Percentiles rank a stretch among this genome's conserved stretches.
These are phyloP conservation scores for Sebastes itinus DNA, from an alignment of 2,797 vertebrate genomes.

Conservation along the genomic window DNA sequence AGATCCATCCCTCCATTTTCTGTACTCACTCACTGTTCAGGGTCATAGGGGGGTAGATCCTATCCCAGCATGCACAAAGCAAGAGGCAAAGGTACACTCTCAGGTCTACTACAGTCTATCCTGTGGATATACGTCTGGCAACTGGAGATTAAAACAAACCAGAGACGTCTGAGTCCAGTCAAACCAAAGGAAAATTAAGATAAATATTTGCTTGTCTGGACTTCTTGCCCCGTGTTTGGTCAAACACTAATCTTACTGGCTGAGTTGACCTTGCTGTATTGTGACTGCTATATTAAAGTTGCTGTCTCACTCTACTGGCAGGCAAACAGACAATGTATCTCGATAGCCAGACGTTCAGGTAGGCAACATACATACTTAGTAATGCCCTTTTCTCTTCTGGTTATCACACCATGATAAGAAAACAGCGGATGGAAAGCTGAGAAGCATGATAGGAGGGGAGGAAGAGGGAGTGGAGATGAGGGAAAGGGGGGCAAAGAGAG, in stretches of 20 bases:
- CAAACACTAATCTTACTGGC: not conserved
- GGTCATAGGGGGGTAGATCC: not conserved
- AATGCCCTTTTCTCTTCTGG: conserved; percentile 61
- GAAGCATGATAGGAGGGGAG: conserved; percentile 47
- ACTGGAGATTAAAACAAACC: conserved; percentile 17
- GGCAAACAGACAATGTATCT: conserved; percentile 53
- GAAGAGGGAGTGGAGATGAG: conserved; percentile 8
- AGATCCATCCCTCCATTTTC: not conserved
- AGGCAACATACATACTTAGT: conserved; percentile 49
- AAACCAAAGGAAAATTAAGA: conserved; percentile 16
- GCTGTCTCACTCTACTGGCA: conserved; percentile 13
- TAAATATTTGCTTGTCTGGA: conserved; percentile 27
- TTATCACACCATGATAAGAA: conserved; percentile 72
- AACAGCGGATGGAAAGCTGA: conserved; percentile 55
- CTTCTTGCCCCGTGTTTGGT: conserved; percentile 2
- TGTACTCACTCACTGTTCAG: not conserved
- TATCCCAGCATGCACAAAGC: not conserved
- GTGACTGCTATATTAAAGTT: conserved; percentile 35
- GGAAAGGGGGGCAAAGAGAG: conserved; percentile 14
- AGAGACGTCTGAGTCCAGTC: not conserved
- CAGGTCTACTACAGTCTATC: conserved; percentile 12
- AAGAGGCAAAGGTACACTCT: not conserved
- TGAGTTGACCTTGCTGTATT: conserved; percentile 37
- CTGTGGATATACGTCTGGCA: not conserved
- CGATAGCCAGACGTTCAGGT: conserved; percentile 49